A percentile compares a stretch with the other conserved stretches of the same genome.
Conservation (phyloP, 2,888 invertebrate genomes). For the Prosopocoilus inquinatus region DNA sequence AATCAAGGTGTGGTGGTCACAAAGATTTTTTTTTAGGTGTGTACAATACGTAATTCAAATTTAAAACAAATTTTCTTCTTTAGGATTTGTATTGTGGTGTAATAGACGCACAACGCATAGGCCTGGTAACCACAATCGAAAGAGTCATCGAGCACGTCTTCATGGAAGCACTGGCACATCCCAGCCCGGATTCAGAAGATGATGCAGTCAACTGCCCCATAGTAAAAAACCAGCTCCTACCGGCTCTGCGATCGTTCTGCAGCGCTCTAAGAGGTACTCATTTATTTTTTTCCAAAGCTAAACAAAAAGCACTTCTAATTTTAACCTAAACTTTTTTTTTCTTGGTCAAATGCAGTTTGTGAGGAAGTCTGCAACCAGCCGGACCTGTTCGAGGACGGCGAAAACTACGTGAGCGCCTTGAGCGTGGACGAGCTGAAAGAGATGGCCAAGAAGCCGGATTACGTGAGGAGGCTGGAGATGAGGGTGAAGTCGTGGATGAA, state of each 20-base stretch:
- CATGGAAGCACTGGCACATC: constrained; percentile 85
- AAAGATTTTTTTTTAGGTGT: too few species aligned
- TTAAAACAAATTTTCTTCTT: neutral
- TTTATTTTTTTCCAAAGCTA: neutral
- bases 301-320: too few species aligned
- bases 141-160: constrained; percentile 85
- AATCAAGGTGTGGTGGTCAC: too few species aligned
- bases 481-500: constrained; percentile 78
- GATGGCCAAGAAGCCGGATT: constrained; percentile 65
- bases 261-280: constrained; percentile 78
- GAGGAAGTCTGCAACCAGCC: constrained; percentile 80
- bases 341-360: constrained; percentile 59
- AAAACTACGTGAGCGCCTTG: constrained; percentile 59
- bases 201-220: constrained; percentile 76
- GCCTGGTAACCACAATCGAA: constrained; percentile 83
- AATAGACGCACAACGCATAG: constrained; percentile 74
- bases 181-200: constrained; percentile 76
- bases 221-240: constrained; percentile 79
- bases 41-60: neutral
- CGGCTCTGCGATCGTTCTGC: constrained; percentile 81
- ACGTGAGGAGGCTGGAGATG: constrained; percentile 66
- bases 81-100: constrained; percentile 70
- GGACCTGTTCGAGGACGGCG: constrained; percentile 75
- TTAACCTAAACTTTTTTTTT: neutral
- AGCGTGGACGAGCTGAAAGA: constrained; percentile 68